A percentile compares a stretch with the other conserved stretches of the same genome.
Evolutionary conservation across 2,888 invertebrate species (phyloP).

Genomic region (Trypoxylon attenuatum): DNA sequence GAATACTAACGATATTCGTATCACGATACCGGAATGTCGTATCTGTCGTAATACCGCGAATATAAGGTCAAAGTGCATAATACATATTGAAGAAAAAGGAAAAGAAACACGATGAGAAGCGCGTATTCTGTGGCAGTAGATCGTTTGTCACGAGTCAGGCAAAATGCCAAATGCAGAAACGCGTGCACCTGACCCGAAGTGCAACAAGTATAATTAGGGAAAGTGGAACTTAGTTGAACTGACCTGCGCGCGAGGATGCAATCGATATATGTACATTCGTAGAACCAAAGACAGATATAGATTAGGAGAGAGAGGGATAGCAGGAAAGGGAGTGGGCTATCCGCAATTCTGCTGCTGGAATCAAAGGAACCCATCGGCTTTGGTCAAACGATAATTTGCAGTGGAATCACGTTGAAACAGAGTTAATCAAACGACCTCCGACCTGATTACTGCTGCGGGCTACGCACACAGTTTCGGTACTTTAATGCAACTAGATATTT

Average conservation of each 20-base stretch:
- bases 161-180: slow-evolving; percentile 45
- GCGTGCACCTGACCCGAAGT: slow-evolving; percentile 51
- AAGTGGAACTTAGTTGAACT: slow-evolving; percentile 54
- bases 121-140: slow-evolving; percentile 17
- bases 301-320: too few species aligned
- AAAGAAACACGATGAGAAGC: slow-evolving; percentile 9
- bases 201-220: slow-evolving; percentile 68
- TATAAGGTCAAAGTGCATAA: background rate
- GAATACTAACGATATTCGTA: too few species aligned
- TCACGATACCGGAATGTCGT: too few species aligned
- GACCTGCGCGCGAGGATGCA: slow-evolving; percentile 51
- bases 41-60: too few species aligned
- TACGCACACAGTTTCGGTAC: too few species aligned
- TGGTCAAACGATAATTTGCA: slow-evolving; percentile 1
- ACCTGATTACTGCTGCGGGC: background rate
- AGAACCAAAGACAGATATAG: too few species aligned
- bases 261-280: too few species aligned
- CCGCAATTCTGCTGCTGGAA: slow-evolving; percentile 35
- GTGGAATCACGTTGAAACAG: background rate
- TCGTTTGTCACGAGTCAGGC: slow-evolving; percentile 58
- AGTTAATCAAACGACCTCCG: background rate
- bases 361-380: slow-evolving; percentile 22
- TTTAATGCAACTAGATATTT: too few species aligned
- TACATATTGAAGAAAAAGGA: background rate
- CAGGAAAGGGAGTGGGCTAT: slow-evolving; percentile 10